These are phyloP conservation scores for Argya squamiceps DNA, from an alignment of 2,797 vertebrate species.

Conservation along the genomic window DNA sequence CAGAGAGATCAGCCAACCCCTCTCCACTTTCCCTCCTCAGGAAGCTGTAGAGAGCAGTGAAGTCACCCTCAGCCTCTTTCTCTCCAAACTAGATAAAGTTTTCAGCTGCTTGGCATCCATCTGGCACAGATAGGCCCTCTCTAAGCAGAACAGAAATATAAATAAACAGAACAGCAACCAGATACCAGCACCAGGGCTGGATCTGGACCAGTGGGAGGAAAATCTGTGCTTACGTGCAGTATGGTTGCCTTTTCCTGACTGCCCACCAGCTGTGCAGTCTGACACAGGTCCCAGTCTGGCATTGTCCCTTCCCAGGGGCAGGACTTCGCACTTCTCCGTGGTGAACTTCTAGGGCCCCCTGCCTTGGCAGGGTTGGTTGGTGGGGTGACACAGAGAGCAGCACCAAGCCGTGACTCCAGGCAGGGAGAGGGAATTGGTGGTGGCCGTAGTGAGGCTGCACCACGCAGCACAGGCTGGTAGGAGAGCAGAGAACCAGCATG, in stretches of 20 bases:
- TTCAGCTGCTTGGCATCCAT: not conserved
- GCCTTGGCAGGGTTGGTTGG: not conserved
- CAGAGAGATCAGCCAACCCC: not conserved
- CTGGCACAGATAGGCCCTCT: not conserved
- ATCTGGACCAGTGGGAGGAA: not conserved
- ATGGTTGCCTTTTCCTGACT: not conserved
- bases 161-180: too few relatives aligned
- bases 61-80: not conserved
- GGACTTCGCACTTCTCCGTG: not conserved
- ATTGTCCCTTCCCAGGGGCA: not conserved
- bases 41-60: not conserved
- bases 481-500: not conserved
- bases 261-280: not conserved
- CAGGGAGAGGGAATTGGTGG: accelerated
- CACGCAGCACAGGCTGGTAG: not conserved
- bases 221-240: not conserved
- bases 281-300: accelerated
- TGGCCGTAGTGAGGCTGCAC: accelerated
- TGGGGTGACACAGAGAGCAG: not conserved
- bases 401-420: accelerated
- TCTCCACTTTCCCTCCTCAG: not conserved
- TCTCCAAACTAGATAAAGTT: not conserved
- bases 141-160: not conserved
- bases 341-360: not conserved
- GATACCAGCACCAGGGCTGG: not conserved